Base-by-base conservation (phyloP, 2,888 invertebrate species). In the Gastrophysa polygoni region DNA sequence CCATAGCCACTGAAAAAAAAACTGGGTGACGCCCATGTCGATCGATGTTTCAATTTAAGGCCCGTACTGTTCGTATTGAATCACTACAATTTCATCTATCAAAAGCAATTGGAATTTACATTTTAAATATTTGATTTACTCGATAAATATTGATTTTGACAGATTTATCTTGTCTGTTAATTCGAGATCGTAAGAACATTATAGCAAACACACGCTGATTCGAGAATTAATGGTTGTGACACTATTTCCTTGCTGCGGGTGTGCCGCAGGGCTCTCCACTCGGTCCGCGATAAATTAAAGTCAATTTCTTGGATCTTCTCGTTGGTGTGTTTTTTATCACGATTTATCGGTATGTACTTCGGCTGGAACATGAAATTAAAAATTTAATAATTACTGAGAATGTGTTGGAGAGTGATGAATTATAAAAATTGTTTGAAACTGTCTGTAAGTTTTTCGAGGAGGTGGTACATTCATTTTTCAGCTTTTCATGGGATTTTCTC, bases 121-220 rank as follows among this genome's bases (percentile, higher is more conserved):
- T 63, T 63, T 63, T 59, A 65, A 63, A 68, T 57, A 59, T 59
- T 63, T 63, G 67, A 68, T 65, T 68, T 59, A 61, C 57, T 54
- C 57, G 57, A 63, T 68, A 63, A 63, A 68, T 63, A 68, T 68
- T 68, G 63, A 68, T 65, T 61, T 61, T 65, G 67, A 68, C 67
- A 64, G 67, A 67, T 67, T 67, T 67, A 67, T 67, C 63, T 58
- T 61, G 34, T 38, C 52, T 34, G 14, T 52, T 38, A 38, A 52
- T 52, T 34, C 44, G 48, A 49, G 58, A 20, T 52, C 59, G 66
- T 61, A 66, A 61, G 61, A 66, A 66, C 57, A 63, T 49, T 66
- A n/a, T n/a, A 47, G 59, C 61, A 66, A 61, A 63, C 59, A 63
- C 57, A 62, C 54, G 46, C 28, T 43, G 52, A 44, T 58, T 57